Base-by-base conservation (phyloP, 2,113 vertebrate species). In the Phaethon lepturus region DNA sequence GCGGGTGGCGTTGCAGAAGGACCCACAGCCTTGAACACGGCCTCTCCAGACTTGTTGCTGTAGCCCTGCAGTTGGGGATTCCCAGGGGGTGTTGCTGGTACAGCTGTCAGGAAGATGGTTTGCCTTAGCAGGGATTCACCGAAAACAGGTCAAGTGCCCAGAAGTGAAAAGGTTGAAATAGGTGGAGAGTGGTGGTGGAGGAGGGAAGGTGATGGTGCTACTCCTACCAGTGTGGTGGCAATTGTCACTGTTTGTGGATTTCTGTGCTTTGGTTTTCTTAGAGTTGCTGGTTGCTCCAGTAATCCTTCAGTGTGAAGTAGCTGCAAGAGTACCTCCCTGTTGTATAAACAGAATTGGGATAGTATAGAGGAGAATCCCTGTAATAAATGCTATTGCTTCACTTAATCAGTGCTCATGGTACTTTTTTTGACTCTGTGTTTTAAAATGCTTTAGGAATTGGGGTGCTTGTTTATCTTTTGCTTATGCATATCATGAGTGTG, bases 181-280 rank as follows among this genome's bases (percentile, higher is more conserved):
- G 42, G 10, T 6, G 47, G 47, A n/a, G 55, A 20, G 28, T 3
- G 56, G 28, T 3, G 56, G 38, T 14, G 23, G 42, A 62, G 49
- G 47, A 17, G 38, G 50, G 67, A 38, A 35, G 73, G 76, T 18
- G 83, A 29, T 24, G 12, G 45, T 13, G 56, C 68, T 42, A 3
- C 63, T 52, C 2, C 0, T 15, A 10, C 22, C 11, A 1, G 1
- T 6, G 26, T 5, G 55, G 17, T 17, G 77, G 71, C 17, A 35
- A 6, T 7, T 2, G 20, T 49, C 8, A 0, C 3, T 1, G 2
- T 11, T 4, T 22, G 53, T 0, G 2, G 31, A 1, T 40, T 50
- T 45, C 8, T 35, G 17, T 33, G 38, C 17, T 28, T 24, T 3
- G 58, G 9, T 26, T 78, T 47, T 44, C 52, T 42, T 3, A 1